Evolutionary conservation across 2,888 invertebrate genomes (phyloP).

Genomic region (Apamea crenata): DNA sequence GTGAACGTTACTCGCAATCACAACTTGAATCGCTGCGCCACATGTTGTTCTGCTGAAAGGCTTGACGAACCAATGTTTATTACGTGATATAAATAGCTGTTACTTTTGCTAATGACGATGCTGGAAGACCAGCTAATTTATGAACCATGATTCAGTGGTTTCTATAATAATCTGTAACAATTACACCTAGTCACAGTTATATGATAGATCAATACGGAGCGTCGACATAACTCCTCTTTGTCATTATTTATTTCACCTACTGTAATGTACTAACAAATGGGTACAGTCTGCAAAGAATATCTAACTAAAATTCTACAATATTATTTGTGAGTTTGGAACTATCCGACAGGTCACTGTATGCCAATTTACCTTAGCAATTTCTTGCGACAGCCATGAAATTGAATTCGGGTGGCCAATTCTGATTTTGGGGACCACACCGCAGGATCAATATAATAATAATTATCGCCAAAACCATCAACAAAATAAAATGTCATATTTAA

Average conservation of each 20-base stretch:
- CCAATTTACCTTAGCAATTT: conserved; percentile 15
- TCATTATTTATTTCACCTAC: conserved; percentile 49
- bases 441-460: conserved; percentile 28
- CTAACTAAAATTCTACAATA: background rate
- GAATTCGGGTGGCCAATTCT: conserved; percentile 25
- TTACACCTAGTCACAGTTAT: conserved; percentile 59
- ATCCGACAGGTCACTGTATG: background rate
- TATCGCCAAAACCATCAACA: conserved; percentile 26
- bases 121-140: conserved; percentile 35
- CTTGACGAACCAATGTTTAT: conserved; percentile 75
- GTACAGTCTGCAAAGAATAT: conserved; percentile 42
- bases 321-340: background rate
- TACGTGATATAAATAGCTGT: conserved; percentile 60
- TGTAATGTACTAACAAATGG: conserved; percentile 26
- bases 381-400: conserved; percentile 23
- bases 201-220: conserved; percentile 58
- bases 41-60: conserved; percentile 72
- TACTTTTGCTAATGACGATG: conserved; percentile 43
- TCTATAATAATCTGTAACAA: conserved; percentile 57
- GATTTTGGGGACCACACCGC: conserved; percentile 44
- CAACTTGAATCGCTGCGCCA: conserved; percentile 71
- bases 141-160: conserved; percentile 44
- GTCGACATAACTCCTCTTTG: conserved; percentile 58
- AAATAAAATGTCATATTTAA: conserved; percentile 63
- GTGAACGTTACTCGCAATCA: conserved; percentile 75